Percentiles rank a stretch among this genome's conserved stretches.
phyloP scores from a whole-genome alignment of 2,797 vertebrate species.

The Lepus townsendii region DNA sequence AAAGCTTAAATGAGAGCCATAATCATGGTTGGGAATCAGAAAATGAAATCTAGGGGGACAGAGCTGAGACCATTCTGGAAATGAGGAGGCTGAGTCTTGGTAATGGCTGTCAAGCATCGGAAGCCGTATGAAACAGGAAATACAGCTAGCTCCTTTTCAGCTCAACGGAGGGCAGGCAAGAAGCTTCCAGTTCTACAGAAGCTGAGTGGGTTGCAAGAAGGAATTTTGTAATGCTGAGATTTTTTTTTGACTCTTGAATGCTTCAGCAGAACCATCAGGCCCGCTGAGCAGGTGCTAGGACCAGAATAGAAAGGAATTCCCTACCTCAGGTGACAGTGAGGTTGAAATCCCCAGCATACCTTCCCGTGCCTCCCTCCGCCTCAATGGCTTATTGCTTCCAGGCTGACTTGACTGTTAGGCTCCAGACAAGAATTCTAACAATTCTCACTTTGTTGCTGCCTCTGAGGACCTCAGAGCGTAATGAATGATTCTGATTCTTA shows the following conservation, averaged over 20 bases:
- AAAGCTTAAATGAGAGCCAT: background rate
- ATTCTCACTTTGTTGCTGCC: background rate
- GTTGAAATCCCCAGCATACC: accelerated
- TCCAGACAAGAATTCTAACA: background rate
- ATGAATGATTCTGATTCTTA: constrained; percentile 69
- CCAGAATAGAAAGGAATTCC: background rate
- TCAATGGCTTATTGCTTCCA: background rate
- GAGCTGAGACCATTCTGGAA: constrained; percentile 11
- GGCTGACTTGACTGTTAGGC: background rate
- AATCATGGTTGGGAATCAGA: background rate
- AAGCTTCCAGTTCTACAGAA: background rate
- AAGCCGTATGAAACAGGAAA: constrained; percentile 21
- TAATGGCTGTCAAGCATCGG: constrained; percentile 28
- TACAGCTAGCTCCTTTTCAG: constrained; percentile 51
- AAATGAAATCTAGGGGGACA: constrained; percentile 52
- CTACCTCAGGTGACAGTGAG: background rate
- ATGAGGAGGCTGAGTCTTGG: background rate
- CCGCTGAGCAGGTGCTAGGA: background rate
- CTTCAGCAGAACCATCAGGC: background rate
- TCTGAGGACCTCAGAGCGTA: constrained; percentile 36
- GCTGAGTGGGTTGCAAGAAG: background rate
- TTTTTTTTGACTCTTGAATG: background rate
- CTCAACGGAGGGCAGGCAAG: background rate
- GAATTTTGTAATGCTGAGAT: background rate
- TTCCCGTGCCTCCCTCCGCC: too few relatives aligned